Evolutionary conservation across 2,113 vertebrate genomes (phyloP).

Genomic region (western clawed frog (Xenopus tropicalis)): DNA sequence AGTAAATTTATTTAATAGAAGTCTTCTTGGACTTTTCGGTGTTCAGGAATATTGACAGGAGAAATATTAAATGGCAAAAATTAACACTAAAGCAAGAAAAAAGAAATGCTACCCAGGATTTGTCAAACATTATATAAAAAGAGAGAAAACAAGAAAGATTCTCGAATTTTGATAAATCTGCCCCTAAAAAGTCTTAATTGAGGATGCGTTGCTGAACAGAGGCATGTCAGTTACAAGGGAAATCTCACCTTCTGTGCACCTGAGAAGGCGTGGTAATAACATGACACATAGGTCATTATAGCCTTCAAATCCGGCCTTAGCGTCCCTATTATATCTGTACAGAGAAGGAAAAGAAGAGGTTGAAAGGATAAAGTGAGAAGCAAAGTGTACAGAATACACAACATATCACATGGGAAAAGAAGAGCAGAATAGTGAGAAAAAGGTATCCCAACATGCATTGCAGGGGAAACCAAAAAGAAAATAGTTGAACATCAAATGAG

Average conservation of each 20-base stretch:
- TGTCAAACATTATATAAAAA: no score
- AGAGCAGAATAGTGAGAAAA: slow-evolving; percentile 25
- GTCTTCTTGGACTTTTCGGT: no score
- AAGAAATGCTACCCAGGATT: no score
- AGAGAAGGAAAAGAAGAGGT: slow-evolving; percentile 80
- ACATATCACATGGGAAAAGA: slow-evolving; percentile 50
- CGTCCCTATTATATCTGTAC: slow-evolving; percentile 97
- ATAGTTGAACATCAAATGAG: slow-evolving; percentile 20
- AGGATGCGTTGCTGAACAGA: slow-evolving; percentile 9
- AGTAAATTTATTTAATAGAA: no score
- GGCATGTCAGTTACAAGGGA: slow-evolving; percentile 53
- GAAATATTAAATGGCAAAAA: no score
- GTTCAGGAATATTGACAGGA: no score
- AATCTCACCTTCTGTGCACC: slow-evolving; percentile 98
- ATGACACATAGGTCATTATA: slow-evolving; percentile 98
- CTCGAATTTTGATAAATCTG: not conserved
- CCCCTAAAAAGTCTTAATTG: not conserved
- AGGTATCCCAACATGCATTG: slow-evolving; percentile 74
- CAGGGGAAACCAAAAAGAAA: slow-evolving; percentile 61
- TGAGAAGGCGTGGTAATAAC: slow-evolving; percentile 99
- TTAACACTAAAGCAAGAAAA: no score
- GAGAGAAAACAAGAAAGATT: no score
- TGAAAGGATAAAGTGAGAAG: slow-evolving; percentile 72
- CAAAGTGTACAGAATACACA: slow-evolving; percentile 65
- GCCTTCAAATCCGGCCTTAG: slow-evolving; percentile 98